Conservation (phyloP, 2,888 invertebrate genomes). For the Loripinus fragilis region DNA sequence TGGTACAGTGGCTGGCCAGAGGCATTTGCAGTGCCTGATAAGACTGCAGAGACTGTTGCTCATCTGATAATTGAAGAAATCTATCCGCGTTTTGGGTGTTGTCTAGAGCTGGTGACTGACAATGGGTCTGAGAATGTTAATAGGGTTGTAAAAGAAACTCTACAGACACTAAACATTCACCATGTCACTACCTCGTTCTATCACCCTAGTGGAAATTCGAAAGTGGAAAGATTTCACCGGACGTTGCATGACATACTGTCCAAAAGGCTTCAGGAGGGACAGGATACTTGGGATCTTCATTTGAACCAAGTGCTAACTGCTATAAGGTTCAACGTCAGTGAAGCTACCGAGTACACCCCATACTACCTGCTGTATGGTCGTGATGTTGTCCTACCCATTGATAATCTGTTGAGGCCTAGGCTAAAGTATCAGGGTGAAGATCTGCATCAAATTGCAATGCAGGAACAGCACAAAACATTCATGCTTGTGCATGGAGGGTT, state of each 20-base stretch:
- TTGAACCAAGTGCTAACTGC: constrained; percentile 50
- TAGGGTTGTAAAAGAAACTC: constrained; percentile 31
- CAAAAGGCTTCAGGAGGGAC: constrained; percentile 27
- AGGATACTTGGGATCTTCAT: constrained; percentile 43
- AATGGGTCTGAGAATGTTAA: constrained; percentile 42
- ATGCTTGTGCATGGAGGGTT: constrained; percentile 24
- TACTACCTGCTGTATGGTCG: constrained; percentile 43
- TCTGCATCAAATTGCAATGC: constrained; percentile 31
- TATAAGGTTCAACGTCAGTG: constrained; percentile 39
- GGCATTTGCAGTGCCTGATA: too few species aligned
- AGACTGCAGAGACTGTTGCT: constrained; percentile 31
- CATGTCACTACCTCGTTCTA: constrained; percentile 46
- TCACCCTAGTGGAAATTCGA: constrained; percentile 22
- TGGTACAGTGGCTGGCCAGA: too few species aligned
- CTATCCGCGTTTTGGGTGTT: constrained; percentile 16
- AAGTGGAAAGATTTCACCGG: constrained; percentile 37
- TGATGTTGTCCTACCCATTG: constrained; percentile 47
- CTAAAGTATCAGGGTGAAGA: constrained; percentile 39
- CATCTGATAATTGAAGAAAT: constrained; percentile 26
- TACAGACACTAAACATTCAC: constrained; percentile 35
- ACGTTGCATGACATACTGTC: constrained; percentile 28
- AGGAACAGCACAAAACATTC: constrained; percentile 43
- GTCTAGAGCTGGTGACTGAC: constrained; percentile 33
- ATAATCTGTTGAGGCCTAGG: constrained; percentile 36
- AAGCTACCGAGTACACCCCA: constrained; percentile 33